Conservation (phyloP, 2,113 vertebrate species). For the Polypterus bichir region DNA sequence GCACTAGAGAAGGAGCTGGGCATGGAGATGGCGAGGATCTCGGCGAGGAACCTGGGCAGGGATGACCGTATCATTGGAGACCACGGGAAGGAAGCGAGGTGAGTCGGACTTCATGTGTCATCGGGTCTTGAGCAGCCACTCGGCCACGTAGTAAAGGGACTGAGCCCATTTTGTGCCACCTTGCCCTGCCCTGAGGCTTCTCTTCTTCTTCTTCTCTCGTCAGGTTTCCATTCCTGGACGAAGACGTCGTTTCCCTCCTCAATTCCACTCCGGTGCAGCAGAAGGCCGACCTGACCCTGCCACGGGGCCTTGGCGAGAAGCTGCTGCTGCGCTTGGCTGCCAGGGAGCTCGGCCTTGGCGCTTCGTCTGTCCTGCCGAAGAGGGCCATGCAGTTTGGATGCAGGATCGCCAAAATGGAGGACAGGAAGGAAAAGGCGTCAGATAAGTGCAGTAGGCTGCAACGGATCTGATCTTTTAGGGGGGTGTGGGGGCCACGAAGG, state of each 20-base stretch:
- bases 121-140: no score
- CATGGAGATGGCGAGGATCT: constrained; percentile 79
- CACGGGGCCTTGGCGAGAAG: constrained; percentile 82
- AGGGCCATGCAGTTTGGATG: constrained; percentile 92
- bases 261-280: constrained; percentile 67
- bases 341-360: constrained; percentile 54
- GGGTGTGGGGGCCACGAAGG: no score
- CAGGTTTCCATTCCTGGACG: constrained; percentile 91
- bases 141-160: no score
- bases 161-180: no score
- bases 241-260: constrained; percentile 79
- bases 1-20: constrained; percentile 68
- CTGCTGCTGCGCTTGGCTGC: constrained; percentile 71
- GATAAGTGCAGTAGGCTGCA: constrained; percentile 71
- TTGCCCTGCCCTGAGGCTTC: no score
- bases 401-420: constrained; percentile 86
- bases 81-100: constrained; percentile 90
- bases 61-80: constrained; percentile 84
- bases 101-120: no score
- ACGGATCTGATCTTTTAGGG: not conserved
- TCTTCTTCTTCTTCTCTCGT: constrained; percentile 3
- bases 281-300: constrained; percentile 72
- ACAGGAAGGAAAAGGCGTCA: constrained; percentile 65
- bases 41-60: constrained; percentile 82
- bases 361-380: constrained; percentile 66